phyloP scores from a whole-genome alignment of 2,888 invertebrate genomes.

The Eristalis intricaria region DNA sequence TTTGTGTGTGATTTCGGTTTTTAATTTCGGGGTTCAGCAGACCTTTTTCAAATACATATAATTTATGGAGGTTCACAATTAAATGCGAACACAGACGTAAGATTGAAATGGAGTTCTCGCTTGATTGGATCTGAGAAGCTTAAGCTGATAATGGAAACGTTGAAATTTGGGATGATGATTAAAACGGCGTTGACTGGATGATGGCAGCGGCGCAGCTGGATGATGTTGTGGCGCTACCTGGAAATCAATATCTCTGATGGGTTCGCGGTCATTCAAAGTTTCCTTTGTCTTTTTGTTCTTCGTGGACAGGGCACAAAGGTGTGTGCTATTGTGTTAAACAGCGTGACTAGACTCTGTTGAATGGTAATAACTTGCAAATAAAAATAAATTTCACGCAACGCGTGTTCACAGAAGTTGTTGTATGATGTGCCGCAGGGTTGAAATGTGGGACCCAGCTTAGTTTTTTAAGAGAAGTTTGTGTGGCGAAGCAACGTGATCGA shows the following conservation, averaged over 20 bases:
- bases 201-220: not conserved
- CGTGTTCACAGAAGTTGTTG: not conserved
- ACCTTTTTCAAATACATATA: constrained; percentile 20
- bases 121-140: constrained; percentile 7
- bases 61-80: constrained; percentile 65
- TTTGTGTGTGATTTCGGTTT: no score
- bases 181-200: not conserved
- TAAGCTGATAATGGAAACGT: constrained; percentile 5
- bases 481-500: not conserved
- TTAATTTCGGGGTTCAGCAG: constrained; percentile 1
- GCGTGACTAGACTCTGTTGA: not conserved
- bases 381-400: not conserved
- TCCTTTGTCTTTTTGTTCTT: not conserved
- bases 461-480: not conserved
- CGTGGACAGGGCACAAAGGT: not conserved
- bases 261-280: no score
- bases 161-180: not conserved
- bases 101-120: constrained; percentile 15
- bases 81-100: constrained; percentile 56
- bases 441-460: not conserved
- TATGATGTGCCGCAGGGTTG: not conserved
- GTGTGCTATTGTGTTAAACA: not conserved
- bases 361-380: not conserved
- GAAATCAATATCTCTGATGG: not conserved
- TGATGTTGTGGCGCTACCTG: not conserved